Base-by-base conservation (phyloP, 2,113 vertebrate genomes). In the Gopherus flavomarginatus region DNA sequence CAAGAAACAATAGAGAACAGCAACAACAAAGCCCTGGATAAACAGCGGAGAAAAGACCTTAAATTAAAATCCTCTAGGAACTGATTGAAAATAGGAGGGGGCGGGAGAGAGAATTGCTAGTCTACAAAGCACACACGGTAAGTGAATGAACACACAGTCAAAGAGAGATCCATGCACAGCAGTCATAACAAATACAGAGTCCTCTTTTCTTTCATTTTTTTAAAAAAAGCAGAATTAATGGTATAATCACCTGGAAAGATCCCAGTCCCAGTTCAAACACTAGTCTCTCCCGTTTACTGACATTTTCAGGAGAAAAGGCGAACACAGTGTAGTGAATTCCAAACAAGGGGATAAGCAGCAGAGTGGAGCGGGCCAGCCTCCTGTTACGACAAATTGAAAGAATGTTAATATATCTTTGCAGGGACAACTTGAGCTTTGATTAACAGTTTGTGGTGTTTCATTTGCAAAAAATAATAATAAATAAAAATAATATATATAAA, bases 321-420 rank as follows among this genome's bases (percentile, higher is more conserved):
- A 99, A 99, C 75, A 99, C 99, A 0, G 99, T 99, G 98, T 99
- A 99, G 98, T 99, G 99, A 97, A 99, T 99, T 91, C 99, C 99
- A 54, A 99, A 99, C 72, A 99, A 97, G 1, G 99, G 99, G 96
- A 99, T 99, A 96, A 99, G 99, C 95, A 99, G 98, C 86, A 99
- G 98, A 1, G 99, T 99, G 92, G 99, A 99, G 42, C 99, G 99
- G 29, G 99, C 99, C 97, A 99, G 98, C 78, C 99, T 99, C 98
- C 99, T 99, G 97, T 96, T 24, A 16, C 62, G 90, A 98, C 12
- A 98, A 90, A 98, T 65, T 16, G 53, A 94, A 57, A 95, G 38
- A 93, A 87, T 57, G 85, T 94, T 82, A 96, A 90, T 95, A 91
- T 94, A 94, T 78, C 56, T 72, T 92, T 85, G 87, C 83, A 90